Evolutionary conservation across 2,113 vertebrate genomes (phyloP).

Genomic region (Emydocephalus ijimae): DNA sequence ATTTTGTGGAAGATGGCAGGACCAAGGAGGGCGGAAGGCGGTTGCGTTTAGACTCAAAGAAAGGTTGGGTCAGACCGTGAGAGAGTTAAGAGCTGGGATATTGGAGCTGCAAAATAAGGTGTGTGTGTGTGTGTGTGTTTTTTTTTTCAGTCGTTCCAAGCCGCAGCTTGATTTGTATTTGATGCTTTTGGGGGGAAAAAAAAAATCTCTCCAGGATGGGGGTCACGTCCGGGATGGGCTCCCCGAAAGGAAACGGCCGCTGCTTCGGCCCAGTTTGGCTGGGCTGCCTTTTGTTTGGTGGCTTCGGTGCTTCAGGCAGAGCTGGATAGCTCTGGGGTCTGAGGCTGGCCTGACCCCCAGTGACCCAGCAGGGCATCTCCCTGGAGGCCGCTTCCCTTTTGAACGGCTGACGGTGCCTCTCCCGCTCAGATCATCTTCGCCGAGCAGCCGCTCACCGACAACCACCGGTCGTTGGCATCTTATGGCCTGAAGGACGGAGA

Average conservation of each 20-base stretch:
- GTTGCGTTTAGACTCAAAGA: too few relatives aligned
- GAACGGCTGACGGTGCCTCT: neutral
- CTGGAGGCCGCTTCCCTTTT: neutral
- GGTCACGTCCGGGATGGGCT: neutral
- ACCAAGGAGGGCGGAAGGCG: neutral
- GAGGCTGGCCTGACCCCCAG: neutral
- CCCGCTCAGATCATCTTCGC: constrained; percentile 83
- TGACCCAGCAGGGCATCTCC: neutral
- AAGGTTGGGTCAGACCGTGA: neutral
- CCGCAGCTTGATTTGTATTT: neutral
- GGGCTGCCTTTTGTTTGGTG: neutral
- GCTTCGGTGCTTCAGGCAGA: neutral
- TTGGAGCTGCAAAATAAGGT: neutral
- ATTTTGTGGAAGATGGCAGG: neutral
- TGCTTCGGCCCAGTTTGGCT: neutral
- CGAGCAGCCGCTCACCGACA: constrained; percentile 88
- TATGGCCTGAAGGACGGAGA: constrained; percentile 97
- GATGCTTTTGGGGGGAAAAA: neutral
- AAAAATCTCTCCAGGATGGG: neutral
- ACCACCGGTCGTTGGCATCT: constrained; percentile 85
- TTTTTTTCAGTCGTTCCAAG: neutral
- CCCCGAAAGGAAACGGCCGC: too few relatives aligned
- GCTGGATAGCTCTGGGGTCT: neutral
- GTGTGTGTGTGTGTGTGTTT: too few relatives aligned
- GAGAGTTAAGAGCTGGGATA: neutral